Conservation (phyloP, 2,113 vertebrate species). For the Dissostichus mawsoni region DNA sequence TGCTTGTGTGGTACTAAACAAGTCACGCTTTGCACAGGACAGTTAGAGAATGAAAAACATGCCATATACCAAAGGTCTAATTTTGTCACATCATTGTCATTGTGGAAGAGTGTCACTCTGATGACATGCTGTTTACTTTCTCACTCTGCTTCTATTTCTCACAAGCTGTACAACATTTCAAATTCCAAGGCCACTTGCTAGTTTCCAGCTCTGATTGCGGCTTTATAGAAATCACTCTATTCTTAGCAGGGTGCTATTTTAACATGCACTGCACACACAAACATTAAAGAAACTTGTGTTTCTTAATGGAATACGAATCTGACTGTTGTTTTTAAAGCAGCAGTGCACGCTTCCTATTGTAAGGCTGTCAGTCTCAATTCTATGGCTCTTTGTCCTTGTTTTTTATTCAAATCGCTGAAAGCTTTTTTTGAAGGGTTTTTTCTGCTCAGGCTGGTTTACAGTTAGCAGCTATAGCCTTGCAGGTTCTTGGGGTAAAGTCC, state of each 20-base stretch:
- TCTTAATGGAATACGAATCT: conserved; percentile 50
- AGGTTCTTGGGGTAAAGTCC: conserved; percentile 43
- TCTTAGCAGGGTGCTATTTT: conserved; percentile 49
- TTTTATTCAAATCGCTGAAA: conserved; percentile 49
- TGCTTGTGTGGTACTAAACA: background rate
- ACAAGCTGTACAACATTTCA: conserved; percentile 35
- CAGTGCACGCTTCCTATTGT: conserved; percentile 46
- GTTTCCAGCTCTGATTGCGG: conserved; percentile 53
- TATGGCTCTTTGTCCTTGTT: conserved; percentile 31
- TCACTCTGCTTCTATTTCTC: conserved; percentile 29
- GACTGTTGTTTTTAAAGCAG: conserved; percentile 34
- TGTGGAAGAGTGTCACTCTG: conserved; percentile 32
- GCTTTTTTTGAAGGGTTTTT: conserved; percentile 37
- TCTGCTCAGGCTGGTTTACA: conserved; percentile 38
- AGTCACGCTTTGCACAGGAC: background rate
- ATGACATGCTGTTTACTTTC: conserved; percentile 34
- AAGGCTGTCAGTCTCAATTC: conserved; percentile 54
- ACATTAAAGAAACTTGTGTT: conserved; percentile 61
- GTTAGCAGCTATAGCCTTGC: conserved; percentile 24
- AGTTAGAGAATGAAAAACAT: background rate
- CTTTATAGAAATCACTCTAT: conserved; percentile 54
- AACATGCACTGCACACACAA: conserved; percentile 45
- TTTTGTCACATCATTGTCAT: conserved; percentile 18
- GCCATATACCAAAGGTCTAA: background rate
- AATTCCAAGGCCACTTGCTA: conserved; percentile 44